Percentiles rank a stretch among this genome's conserved stretches.
Conservation (phyloP, 2,113 vertebrate genomes). For the Apaloderma vittatum region DNA sequence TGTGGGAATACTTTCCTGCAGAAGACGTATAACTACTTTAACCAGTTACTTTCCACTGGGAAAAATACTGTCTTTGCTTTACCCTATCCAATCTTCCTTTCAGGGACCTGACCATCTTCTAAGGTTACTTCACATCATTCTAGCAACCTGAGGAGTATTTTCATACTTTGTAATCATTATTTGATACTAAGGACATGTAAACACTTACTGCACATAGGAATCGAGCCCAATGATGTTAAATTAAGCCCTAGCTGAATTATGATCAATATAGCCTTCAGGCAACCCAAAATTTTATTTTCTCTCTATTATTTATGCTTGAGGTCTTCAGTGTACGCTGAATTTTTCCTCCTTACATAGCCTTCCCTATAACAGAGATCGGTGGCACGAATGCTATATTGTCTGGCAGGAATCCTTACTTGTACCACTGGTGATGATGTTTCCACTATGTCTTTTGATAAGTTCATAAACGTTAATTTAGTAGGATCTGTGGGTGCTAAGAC, state of each 20-base stretch:
- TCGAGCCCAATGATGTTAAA: not conserved
- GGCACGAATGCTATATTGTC: not conserved
- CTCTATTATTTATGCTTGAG: not conserved
- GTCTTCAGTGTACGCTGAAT: not conserved
- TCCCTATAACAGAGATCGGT: not conserved
- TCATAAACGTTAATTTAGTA: constrained; percentile 16
- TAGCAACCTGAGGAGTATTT: not conserved
- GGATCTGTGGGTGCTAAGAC: not conserved
- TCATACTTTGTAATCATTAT: not conserved
- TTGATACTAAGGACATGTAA: not conserved
- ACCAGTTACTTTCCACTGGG: not conserved
- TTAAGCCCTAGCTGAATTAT: not conserved
- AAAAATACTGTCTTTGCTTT: not conserved
- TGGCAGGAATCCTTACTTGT: not conserved
- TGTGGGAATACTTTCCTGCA: not conserved
- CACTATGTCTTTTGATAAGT: not conserved
- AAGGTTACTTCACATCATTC: not conserved
- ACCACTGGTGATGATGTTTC: not conserved
- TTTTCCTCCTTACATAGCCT: not conserved
- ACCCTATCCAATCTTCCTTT: not conserved
- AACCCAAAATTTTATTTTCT: not conserved
- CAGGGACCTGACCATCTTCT: not conserved
- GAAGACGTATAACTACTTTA: not conserved
- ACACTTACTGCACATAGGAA: not conserved
- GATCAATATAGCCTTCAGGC: not conserved